Evolutionary conservation across 2,888 invertebrate genomes (phyloP).

Genomic region (Sympetrum striolatum): DNA sequence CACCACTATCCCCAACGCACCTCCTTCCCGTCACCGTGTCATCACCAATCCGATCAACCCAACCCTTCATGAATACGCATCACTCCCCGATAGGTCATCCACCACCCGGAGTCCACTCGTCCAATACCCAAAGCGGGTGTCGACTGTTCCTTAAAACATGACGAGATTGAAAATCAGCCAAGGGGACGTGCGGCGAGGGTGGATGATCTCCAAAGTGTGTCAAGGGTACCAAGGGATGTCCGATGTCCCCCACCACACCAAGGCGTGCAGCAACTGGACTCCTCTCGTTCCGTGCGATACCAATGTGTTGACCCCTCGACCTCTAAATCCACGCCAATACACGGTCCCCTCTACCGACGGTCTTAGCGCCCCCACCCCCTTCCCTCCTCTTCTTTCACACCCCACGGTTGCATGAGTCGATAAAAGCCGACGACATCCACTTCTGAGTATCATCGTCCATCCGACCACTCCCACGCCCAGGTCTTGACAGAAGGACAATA

Average conservation of each 20-base stretch:
- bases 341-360: background rate
- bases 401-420: background rate
- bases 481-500: background rate
- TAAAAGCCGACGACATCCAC: background rate
- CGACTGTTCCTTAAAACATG: background rate
- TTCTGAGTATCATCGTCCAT: background rate
- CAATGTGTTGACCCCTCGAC: constrained; percentile 18
- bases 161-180: background rate
- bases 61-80: background rate
- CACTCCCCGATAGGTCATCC: background rate
- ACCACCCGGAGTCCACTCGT: background rate
- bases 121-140: background rate
- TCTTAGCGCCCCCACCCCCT: background rate
- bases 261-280: background rate
- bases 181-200: background rate
- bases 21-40: background rate
- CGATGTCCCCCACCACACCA: background rate
- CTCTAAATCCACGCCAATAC: constrained; percentile 2
- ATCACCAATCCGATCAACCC: background rate
- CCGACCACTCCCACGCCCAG: background rate
- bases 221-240: background rate
- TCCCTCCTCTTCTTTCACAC: background rate
- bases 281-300: constrained; percentile 3
- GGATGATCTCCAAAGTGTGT: background rate
- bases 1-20: background rate